These are phyloP conservation scores for Cerceris rybyensis DNA, from an alignment of 2,888 invertebrate genomes.

Conservation along the genomic window DNA sequence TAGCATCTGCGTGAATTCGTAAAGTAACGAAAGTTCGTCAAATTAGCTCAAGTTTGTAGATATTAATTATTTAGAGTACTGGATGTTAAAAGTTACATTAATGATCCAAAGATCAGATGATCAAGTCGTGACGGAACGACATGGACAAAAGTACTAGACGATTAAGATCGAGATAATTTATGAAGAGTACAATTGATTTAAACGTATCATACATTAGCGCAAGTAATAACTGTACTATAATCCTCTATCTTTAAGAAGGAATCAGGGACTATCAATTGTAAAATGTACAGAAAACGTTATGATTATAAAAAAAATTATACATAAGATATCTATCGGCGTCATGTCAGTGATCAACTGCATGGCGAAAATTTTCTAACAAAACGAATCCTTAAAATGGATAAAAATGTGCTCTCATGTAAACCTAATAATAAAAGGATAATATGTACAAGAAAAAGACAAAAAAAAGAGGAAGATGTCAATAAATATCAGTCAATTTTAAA, in stretches of 20 bases:
- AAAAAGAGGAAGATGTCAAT: slow-evolving; percentile 59
- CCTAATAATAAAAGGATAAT: slow-evolving; percentile 36
- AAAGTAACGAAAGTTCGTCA: slow-evolving; percentile 34
- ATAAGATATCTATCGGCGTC: slow-evolving; percentile 26
- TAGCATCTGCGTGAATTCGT: slow-evolving; percentile 79
- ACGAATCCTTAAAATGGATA: slow-evolving; percentile 22
- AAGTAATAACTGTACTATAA: slow-evolving; percentile 49
- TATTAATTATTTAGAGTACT: slow-evolving; percentile 40
- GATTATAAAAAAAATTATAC: slow-evolving; percentile 38
- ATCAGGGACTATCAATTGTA: slow-evolving; percentile 62
- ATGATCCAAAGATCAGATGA: slow-evolving; percentile 19
- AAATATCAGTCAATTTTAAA: slow-evolving; percentile 66
- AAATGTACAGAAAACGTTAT: slow-evolving; percentile 54
- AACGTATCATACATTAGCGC: slow-evolving; percentile 52
- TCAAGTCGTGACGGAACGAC: slow-evolving; percentile 6
- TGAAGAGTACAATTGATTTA: slow-evolving; percentile 59
- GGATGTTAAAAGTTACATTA: slow-evolving; percentile 29
- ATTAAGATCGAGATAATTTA: slow-evolving; percentile 51
- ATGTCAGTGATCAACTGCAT: slow-evolving; percentile 22
- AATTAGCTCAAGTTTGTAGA: slow-evolving; percentile 61
- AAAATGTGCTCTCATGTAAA: slow-evolving; percentile 28
- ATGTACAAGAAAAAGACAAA: slow-evolving; percentile 40
- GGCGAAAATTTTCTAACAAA: slow-evolving; percentile 51
- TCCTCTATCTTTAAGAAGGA: slow-evolving; percentile 51
- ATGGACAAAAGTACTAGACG: slow-evolving; percentile 20